A percentile compares a stretch with the other conserved stretches of the same genome.
Conservation (phyloP, 2,888 invertebrate species). For the Kryphioiulus occultus region DNA sequence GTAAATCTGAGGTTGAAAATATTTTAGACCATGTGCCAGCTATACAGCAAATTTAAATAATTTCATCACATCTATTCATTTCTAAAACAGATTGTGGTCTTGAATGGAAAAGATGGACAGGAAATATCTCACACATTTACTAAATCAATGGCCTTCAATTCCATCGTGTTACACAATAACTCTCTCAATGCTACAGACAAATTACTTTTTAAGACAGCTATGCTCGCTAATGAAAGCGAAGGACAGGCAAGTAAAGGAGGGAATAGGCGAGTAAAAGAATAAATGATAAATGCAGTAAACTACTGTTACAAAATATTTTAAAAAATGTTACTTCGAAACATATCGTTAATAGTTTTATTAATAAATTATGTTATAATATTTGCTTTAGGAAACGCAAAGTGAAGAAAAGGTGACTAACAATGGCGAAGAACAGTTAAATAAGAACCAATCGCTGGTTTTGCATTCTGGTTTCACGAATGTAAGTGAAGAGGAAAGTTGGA, state of each 20-base stretch:
- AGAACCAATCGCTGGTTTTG: background rate
- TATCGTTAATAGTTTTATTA: background rate
- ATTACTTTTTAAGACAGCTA: background rate
- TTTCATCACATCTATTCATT: background rate
- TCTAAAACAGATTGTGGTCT: background rate
- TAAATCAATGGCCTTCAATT: background rate
- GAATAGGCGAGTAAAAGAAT: too few species aligned
- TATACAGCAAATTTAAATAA: too few species aligned
- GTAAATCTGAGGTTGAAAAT: too few species aligned
- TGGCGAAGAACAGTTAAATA: background rate
- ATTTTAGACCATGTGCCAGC: too few species aligned
- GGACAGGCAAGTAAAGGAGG: background rate
- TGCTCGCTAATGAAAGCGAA: background rate
- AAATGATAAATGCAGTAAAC: too few species aligned
- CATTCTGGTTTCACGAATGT: background rate
- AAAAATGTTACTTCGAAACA: too few species aligned
- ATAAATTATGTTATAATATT: background rate
- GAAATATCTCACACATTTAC: background rate
- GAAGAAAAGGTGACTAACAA: background rate
- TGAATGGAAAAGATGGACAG: slow-evolving; percentile 5
- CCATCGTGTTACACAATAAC: background rate
- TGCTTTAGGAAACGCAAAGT: background rate
- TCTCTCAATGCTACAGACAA: background rate
- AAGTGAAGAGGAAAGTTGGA: background rate
- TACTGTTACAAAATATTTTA: too few species aligned